Evolutionary conservation across 2,888 invertebrate genomes (phyloP).

Genomic region (Coelopa pilipes): DNA sequence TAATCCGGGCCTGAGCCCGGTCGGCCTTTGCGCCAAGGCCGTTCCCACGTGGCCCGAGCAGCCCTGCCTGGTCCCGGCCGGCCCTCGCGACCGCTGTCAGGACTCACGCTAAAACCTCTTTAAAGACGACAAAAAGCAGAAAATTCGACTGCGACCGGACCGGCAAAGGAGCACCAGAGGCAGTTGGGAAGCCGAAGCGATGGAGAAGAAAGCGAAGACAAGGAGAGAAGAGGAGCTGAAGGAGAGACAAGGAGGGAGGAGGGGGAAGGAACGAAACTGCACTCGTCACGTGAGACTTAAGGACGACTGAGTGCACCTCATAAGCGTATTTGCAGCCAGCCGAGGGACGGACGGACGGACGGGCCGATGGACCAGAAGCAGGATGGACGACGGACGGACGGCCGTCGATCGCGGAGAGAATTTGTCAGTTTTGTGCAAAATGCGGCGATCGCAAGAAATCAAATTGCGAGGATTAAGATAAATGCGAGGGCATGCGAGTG

Average conservation of each 20-base stretch:
- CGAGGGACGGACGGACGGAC: background rate
- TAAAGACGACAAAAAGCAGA: slow-evolving; percentile 61
- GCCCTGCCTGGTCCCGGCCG: background rate
- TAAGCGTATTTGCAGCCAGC: slow-evolving; percentile 38
- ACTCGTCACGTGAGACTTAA: slow-evolving; percentile 59
- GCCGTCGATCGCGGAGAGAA: background rate
- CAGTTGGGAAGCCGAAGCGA: slow-evolving; percentile 49
- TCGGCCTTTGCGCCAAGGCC: too few relatives aligned
- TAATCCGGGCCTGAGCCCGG: too few relatives aligned
- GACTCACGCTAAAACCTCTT: slow-evolving; percentile 56
- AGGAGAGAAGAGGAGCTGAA: too few relatives aligned
- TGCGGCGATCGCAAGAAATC: slow-evolving; percentile 3
- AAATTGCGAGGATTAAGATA: slow-evolving; percentile 21
- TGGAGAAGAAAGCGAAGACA: slow-evolving; percentile 34
- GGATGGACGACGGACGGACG: too few relatives aligned
- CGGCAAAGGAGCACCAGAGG: too few relatives aligned
- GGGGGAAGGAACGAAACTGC: slow-evolving; percentile 30
- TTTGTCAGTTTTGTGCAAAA: slow-evolving; percentile 28
- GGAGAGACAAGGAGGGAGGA: slow-evolving; percentile 28
- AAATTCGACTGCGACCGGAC: slow-evolving; percentile 57
- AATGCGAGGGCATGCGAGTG: background rate
- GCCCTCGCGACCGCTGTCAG: slow-evolving; percentile 50
- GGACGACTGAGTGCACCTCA: slow-evolving; percentile 54
- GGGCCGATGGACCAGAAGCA: too few relatives aligned
- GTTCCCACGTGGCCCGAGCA: background rate